Conservation (phyloP, 1,140 invertebrate genomes). For the Caligus rogercresseyi region DNA sequence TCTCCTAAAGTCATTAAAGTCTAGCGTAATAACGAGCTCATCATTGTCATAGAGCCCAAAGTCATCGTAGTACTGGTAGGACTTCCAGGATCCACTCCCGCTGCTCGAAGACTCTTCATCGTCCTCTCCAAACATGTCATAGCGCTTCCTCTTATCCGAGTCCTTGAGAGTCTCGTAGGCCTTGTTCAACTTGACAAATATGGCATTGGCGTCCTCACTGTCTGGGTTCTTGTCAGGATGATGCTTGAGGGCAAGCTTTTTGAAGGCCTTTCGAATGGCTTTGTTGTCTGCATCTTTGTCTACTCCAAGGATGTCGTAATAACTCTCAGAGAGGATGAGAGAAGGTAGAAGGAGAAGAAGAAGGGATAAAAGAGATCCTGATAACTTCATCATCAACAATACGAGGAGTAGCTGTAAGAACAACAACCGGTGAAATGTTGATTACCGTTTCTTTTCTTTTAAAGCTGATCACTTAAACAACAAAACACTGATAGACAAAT, state of each 20-base stretch:
- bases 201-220: conserved; percentile 49
- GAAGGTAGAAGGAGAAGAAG: too few relatives aligned
- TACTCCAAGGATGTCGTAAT: conserved; percentile 51
- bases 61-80: conserved; percentile 61
- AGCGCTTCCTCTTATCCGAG: conserved; percentile 52
- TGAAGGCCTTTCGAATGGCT: conserved; percentile 62
- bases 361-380: too few relatives aligned
- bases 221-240: conserved; percentile 73
- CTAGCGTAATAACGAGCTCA: conserved; percentile 55
- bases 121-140: conserved; percentile 59
- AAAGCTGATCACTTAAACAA: too few relatives aligned
- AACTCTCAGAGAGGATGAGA: conserved; percentile 30
- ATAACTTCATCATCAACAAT: too few relatives aligned
- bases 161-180: conserved; percentile 72
- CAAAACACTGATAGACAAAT: too few relatives aligned
- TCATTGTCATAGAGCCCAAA: conserved; percentile 79
- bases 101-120: conserved; percentile 33
- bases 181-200: conserved; percentile 53
- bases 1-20: conserved; percentile 48
- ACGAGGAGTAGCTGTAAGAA: too few relatives aligned
- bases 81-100: conserved; percentile 42
- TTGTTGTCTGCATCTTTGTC: conserved; percentile 45
- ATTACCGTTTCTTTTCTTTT: too few relatives aligned
- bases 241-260: conserved; percentile 52
- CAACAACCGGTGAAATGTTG: too few relatives aligned